Evolutionary conservation across 2,888 invertebrate species (phyloP).

Genomic region (Coenonympha glycerion): DNA sequence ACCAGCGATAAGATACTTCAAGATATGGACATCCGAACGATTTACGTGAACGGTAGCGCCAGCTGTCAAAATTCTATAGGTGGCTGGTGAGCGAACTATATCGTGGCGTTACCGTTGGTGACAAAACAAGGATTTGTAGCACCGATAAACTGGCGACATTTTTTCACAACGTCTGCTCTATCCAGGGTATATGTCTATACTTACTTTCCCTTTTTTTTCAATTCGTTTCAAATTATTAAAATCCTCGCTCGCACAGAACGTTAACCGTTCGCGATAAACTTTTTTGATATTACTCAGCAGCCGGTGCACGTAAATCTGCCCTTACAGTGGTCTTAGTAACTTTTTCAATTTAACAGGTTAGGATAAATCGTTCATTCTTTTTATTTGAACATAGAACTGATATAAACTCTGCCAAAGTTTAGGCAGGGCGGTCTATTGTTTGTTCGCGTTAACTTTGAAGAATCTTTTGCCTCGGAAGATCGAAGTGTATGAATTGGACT

Average conservation of each 20-base stretch:
- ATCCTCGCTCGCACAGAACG: conserved; percentile 36
- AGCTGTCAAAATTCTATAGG: no score
- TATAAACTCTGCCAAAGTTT: conserved; percentile 64
- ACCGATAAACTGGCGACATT: no score
- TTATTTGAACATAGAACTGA: conserved; percentile 73
- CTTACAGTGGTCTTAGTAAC: conserved; percentile 68
- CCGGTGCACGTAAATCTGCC: conserved; percentile 71
- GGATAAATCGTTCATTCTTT: conserved; percentile 75
- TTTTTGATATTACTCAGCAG: conserved; percentile 73
- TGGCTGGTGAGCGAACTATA: no score
- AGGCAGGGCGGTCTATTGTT: conserved; percentile 33
- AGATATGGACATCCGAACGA: no score
- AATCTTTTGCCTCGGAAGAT: conserved; percentile 14
- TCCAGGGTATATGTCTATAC: no score
- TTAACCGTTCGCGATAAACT: conserved; percentile 60
- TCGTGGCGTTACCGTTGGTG: no score
- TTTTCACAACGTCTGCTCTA: no score
- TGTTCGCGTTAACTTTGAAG: conserved; percentile 24
- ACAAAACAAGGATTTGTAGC: no score
- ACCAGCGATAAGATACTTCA: no score
- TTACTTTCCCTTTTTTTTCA: no score
- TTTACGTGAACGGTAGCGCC: no score
- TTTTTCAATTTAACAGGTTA: conserved; percentile 77
- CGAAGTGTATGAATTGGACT: conserved; percentile 10
- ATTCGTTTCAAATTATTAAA: conserved; percentile 56